phyloP scores from a whole-genome alignment of 2,113 vertebrate genomes.

The Etia nguti region DNA sequence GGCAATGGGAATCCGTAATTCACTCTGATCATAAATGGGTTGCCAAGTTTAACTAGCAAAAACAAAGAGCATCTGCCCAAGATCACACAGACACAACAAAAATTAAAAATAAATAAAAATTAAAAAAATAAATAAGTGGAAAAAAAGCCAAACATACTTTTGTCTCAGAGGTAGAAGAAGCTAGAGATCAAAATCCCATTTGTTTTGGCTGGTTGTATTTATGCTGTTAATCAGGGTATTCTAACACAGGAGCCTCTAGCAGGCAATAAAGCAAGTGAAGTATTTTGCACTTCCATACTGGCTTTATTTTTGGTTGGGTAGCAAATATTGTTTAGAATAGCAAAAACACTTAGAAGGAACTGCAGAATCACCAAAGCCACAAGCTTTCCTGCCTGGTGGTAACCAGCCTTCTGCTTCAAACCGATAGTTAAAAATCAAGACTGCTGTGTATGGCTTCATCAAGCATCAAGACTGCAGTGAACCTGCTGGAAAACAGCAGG shows the following conservation, averaged over 20 bases:
- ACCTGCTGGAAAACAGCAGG: not conserved
- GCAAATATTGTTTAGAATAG: not conserved
- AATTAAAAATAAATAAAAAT: not conserved
- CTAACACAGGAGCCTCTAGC: not conserved
- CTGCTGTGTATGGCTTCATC: not conserved
- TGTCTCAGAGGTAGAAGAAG: not conserved
- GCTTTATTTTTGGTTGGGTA: not conserved
- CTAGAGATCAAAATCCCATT: not conserved
- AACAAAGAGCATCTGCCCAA: not conserved
- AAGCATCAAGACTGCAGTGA: not conserved
- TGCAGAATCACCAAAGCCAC: not conserved
- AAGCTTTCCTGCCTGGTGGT: not conserved
- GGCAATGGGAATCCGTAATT: not conserved
- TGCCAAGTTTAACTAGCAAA: not conserved
- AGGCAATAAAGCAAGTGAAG: not conserved
- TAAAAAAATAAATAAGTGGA: not conserved
- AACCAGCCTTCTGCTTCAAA: not conserved
- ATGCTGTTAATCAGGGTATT: not conserved
- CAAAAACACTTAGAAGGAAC: not conserved
- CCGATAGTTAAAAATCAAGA: not conserved
- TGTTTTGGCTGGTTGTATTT: not conserved
- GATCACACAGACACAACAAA: not conserved
- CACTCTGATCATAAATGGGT: not conserved
- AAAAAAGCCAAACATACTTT: accelerated
- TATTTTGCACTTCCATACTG: not conserved